These are phyloP conservation scores for Ibidorhyncha struthersii DNA, from an alignment of 2,113 vertebrate species.

Conservation along the genomic window DNA sequence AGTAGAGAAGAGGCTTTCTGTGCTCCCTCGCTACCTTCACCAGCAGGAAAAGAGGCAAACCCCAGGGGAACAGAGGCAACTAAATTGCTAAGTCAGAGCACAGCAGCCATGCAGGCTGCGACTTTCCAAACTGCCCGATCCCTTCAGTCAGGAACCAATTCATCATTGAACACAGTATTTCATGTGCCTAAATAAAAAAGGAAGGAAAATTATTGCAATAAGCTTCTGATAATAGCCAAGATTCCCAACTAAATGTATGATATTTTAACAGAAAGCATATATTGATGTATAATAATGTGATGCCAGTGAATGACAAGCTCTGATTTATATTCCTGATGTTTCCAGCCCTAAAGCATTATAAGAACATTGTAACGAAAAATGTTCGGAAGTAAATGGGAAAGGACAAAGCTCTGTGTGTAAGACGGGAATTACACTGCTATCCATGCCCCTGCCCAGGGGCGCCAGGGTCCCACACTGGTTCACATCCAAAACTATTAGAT, in stretches of 20 bases:
- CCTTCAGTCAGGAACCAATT: not conserved
- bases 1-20: conserved; percentile 65
- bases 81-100: not conserved
- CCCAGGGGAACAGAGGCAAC: not conserved
- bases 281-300: not conserved
- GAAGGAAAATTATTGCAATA: not conserved
- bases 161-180: not conserved
- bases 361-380: conserved; percentile 36
- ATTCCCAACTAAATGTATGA: not conserved
- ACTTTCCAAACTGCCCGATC: not conserved
- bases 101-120: not conserved
- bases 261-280: not conserved
- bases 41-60: conserved; percentile 70
- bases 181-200: not conserved
- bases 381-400: conserved; percentile 44
- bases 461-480: rapidly evolving
- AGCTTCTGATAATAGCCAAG: not conserved
- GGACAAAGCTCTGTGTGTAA: conserved; percentile 55
- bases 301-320: not conserved
- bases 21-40: conserved; percentile 71
- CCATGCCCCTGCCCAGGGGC: not conserved
- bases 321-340: conserved; percentile 67
- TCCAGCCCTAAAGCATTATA: conserved; percentile 71
- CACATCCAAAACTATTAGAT: not conserved
- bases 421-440: conserved; percentile 44